A percentile compares a stretch with the other conserved stretches of the same genome.
Evolutionary conservation across 2,888 invertebrate genomes (phyloP).

Genomic region (Melanostoma scalare): DNA sequence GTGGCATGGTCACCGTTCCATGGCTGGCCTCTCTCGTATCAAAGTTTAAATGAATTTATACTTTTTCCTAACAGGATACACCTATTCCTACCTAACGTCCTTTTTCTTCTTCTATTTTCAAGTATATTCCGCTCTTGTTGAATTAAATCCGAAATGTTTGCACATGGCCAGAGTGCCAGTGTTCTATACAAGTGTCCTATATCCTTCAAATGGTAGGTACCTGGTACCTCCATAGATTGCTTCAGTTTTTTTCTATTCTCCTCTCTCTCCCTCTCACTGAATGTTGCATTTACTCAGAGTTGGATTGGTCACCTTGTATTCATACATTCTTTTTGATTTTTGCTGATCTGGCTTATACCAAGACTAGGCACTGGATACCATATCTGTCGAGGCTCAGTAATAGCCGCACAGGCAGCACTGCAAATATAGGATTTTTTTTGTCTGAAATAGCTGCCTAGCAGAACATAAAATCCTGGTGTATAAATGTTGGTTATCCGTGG

Average conservation of each 20-base stretch:
- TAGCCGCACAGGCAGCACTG: slow-evolving; percentile 15
- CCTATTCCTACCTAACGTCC: neutral
- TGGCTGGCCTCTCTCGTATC: slow-evolving; percentile 27
- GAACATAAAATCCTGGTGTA: slow-evolving; percentile 50
- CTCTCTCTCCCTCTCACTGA: slow-evolving; percentile 11
- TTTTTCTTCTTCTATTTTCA: slow-evolving; percentile 13
- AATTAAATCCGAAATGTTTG: slow-evolving; percentile 66
- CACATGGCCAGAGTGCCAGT: slow-evolving; percentile 47
- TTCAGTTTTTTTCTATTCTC: slow-evolving; percentile 23
- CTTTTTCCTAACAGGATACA: slow-evolving; percentile 46
- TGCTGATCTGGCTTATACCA: slow-evolving; percentile 59
- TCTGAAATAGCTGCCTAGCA: slow-evolving; percentile 30
- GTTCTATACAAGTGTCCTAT: neutral
- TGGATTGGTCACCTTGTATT: slow-evolving; percentile 21
- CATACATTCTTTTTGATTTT: slow-evolving; percentile 59
- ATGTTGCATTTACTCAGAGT: slow-evolving; percentile 39
- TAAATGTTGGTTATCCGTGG: slow-evolving; percentile 41
- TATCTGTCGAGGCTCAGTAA: neutral
- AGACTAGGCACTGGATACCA: slow-evolving; percentile 7
- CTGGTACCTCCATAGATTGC: neutral
- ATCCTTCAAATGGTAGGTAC: slow-evolving; percentile 25
- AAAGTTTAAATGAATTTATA: slow-evolving; percentile 56
- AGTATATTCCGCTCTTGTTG: slow-evolving; percentile 36
- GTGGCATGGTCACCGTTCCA: slow-evolving; percentile 16
- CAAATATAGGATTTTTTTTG: slow-evolving; percentile 28